Conservation (phyloP, 1,140 invertebrate species). For the Drosophila insularis region DNA sequence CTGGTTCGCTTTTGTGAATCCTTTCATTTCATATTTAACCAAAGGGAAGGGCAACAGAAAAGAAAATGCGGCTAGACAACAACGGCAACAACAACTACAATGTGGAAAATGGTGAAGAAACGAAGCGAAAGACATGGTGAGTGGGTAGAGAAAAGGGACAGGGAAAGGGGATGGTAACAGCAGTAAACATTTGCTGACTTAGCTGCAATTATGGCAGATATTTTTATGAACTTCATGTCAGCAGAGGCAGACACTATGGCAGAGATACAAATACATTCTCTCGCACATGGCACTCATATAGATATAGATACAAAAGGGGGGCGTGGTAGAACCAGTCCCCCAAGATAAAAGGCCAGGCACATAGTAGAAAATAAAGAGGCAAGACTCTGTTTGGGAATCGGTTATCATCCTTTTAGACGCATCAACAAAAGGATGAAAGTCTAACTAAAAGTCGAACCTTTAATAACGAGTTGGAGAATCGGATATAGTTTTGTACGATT, state of each 20-base stretch:
- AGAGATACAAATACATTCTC: conserved; percentile 25
- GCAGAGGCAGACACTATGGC: conserved; percentile 22
- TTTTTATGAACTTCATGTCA: conserved; percentile 69
- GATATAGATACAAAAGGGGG: conserved; percentile 6
- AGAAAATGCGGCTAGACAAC: conserved; percentile 34
- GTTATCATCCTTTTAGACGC: neutral
- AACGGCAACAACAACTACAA: conserved; percentile 4
- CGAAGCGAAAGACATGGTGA: conserved; percentile 7
- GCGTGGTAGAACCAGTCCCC: neutral
- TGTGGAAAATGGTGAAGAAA: conserved; percentile 3
- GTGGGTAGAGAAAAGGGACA: neutral
- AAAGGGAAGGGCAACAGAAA: conserved; percentile 10
- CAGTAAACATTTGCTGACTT: conserved; percentile 60
- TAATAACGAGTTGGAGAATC: too few species aligned
- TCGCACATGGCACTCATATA: conserved; percentile 13
- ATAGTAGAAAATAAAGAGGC: conserved; percentile 5
- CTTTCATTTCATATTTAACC: conserved; percentile 64
- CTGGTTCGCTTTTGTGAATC: conserved; percentile 49
- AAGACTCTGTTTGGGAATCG: neutral
- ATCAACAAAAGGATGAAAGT: neutral
- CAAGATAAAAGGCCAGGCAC: conserved; percentile 17
- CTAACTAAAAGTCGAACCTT: neutral
- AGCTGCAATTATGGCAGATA: conserved; percentile 64
- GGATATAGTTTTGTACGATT: too few species aligned
- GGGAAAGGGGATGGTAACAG: conserved; percentile 7